Evolutionary conservation across 2,888 invertebrate genomes (phyloP).

Genomic region (Chalcosyrphus nemorum): DNA sequence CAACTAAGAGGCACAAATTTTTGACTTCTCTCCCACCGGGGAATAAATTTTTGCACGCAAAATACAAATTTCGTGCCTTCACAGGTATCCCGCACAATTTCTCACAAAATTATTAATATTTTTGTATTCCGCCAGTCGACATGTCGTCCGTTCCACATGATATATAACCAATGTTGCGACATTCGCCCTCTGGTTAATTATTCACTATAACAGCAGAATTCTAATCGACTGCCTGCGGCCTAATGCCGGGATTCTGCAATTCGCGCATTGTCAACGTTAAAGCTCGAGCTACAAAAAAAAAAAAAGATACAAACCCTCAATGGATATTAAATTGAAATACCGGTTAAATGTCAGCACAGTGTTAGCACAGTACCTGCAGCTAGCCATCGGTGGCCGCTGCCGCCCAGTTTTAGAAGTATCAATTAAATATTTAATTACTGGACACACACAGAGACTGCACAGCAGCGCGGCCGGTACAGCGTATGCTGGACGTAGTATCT

Average conservation of each 20-base stretch:
- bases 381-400: conserved; percentile 12
- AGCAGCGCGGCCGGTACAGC: neutral
- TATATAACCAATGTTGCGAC: conserved; percentile 38
- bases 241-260: conserved; percentile 16
- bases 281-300: neutral
- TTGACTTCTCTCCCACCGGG: too few relatives aligned
- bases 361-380: conserved; percentile 45
- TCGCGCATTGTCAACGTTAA: conserved; percentile 35
- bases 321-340: conserved; percentile 31
- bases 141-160: neutral
- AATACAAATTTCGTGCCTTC: too few relatives aligned
- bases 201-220: conserved; percentile 29
- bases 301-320: too few relatives aligned
- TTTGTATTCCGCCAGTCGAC: neutral
- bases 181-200: conserved; percentile 41
- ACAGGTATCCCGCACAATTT: too few relatives aligned
- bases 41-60: too few relatives aligned
- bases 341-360: conserved; percentile 35
- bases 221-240: conserved; percentile 33
- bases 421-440: conserved; percentile 70
- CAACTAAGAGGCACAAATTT: too few relatives aligned
- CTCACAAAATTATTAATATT: neutral
- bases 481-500: conserved; percentile 7
- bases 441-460: conserved; percentile 9
- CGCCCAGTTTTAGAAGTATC: conserved; percentile 56